Percentiles rank a stretch among this genome's conserved stretches.
Evolutionary conservation across 2,888 invertebrate genomes (phyloP).

Genomic region (Ennomos erosarius): DNA sequence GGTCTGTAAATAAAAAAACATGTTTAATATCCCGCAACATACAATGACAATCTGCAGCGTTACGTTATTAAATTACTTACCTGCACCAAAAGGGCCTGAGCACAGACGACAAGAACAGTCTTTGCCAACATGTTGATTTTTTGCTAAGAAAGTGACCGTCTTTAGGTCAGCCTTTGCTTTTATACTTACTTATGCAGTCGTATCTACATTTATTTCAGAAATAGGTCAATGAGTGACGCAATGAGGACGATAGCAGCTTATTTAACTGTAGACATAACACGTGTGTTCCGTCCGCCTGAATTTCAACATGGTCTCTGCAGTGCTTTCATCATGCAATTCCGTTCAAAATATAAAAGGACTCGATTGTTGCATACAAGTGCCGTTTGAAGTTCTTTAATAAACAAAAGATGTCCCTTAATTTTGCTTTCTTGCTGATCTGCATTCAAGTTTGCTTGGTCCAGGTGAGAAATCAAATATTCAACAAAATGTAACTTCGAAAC

Average conservation of each 20-base stretch:
- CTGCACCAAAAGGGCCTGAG: conserved; percentile 46
- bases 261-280: conserved; percentile 1
- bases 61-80: conserved; percentile 27
- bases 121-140: conserved; percentile 44
- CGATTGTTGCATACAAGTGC: neutral
- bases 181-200: conserved; percentile 18
- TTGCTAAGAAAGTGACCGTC: conserved; percentile 25
- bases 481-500: too few species aligned
- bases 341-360: conserved; percentile 29
- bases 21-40: too few species aligned
- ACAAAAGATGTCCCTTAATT: conserved; percentile 38
- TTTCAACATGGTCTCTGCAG: conserved; percentile 11
- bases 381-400: conserved; percentile 15
- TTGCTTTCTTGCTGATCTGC: conserved; percentile 42
- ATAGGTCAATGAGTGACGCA: conserved; percentile 23
- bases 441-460: conserved; percentile 45
- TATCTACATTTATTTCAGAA: conserved; percentile 26
- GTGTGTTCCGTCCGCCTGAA: conserved; percentile 10
- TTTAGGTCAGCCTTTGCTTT: conserved; percentile 8
- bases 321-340: conserved; percentile 8
- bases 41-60: neutral
- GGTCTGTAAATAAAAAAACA: conserved; percentile 13
- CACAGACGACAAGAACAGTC: conserved; percentile 42
- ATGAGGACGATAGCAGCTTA: conserved; percentile 5
- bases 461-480: conserved; percentile 30